These are phyloP conservation scores for Ictalurus punctatus DNA, from an alignment of 2,113 vertebrate genomes.

Conservation along the genomic window DNA sequence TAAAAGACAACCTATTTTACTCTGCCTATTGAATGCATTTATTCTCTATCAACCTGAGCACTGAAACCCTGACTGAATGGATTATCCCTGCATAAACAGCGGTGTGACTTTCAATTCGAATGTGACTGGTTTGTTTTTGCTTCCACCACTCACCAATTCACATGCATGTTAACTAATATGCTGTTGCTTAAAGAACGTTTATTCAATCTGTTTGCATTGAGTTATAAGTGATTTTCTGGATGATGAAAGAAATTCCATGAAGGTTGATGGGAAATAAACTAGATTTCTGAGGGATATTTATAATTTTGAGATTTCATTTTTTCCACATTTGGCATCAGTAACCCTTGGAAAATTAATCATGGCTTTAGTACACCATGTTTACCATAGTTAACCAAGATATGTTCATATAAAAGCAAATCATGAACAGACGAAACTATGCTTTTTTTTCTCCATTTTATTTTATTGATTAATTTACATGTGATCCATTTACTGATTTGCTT, in stretches of 20 bases:
- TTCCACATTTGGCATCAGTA: not conserved
- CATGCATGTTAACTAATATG: constrained; percentile 27
- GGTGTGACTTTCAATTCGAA: not conserved
- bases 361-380: not conserved
- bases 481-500: no score
- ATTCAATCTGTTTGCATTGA: not conserved
- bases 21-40: constrained; percentile 28
- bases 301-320: not conserved
- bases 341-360: not conserved
- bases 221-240: not conserved
- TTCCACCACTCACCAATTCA: constrained; percentile 5
- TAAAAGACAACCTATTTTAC: not conserved
- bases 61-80: not conserved
- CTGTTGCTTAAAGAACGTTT: not conserved
- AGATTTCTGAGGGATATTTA: not conserved
- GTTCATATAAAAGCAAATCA: not conserved
- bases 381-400: not conserved
- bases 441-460: no score
- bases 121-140: constrained; percentile 20
- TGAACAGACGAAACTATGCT: not conserved
- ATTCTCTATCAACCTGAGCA: constrained; percentile 11
- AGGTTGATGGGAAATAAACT: constrained; percentile 40
- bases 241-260: constrained; percentile 17
- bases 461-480: no score
- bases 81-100: constrained; percentile 4